A percentile compares a stretch with the other conserved stretches of the same genome.
phyloP scores from a whole-genome alignment of 2,888 invertebrate species.

The Galerucella pusilla region DNA sequence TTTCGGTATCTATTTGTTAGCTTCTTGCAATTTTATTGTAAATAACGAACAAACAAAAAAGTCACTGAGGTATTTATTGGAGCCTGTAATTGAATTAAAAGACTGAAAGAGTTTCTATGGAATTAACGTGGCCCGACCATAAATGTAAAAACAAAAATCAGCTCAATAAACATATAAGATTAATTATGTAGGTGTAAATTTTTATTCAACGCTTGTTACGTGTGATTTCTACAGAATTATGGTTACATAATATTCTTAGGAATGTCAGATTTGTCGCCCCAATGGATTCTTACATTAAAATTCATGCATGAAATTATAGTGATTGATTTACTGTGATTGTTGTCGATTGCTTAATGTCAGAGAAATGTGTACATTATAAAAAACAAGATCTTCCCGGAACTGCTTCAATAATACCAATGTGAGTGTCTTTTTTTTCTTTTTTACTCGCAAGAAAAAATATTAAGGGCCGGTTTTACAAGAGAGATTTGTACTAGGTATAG shows the following conservation, averaged over 20 bases:
- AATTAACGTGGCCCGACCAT: too few relatives aligned
- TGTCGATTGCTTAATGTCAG: not conserved
- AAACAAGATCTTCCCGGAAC: not conserved
- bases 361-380: not conserved
- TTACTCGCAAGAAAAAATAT: too few relatives aligned
- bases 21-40: too few relatives aligned
- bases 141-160: too few relatives aligned
- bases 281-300: slow-evolving; percentile 4
- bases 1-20: too few relatives aligned
- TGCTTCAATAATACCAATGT: not conserved
- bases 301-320: slow-evolving; percentile 17
- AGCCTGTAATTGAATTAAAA: too few relatives aligned
- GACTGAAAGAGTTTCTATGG: too few relatives aligned
- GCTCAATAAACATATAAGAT: not conserved
- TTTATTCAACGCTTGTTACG: not conserved
- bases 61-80: too few relatives aligned
- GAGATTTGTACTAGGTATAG: too few relatives aligned
- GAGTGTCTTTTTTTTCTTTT: too few relatives aligned
- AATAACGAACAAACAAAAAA: too few relatives aligned
- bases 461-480: too few relatives aligned
- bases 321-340: not conserved
- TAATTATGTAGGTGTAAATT: not conserved
- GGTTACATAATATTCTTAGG: slow-evolving; percentile 8
- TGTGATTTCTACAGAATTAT: slow-evolving; percentile 3
- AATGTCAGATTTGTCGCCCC: slow-evolving; percentile 15